Evolutionary conservation across 2,888 invertebrate genomes (phyloP).

Genomic region (Galerucella calmariensis): DNA sequence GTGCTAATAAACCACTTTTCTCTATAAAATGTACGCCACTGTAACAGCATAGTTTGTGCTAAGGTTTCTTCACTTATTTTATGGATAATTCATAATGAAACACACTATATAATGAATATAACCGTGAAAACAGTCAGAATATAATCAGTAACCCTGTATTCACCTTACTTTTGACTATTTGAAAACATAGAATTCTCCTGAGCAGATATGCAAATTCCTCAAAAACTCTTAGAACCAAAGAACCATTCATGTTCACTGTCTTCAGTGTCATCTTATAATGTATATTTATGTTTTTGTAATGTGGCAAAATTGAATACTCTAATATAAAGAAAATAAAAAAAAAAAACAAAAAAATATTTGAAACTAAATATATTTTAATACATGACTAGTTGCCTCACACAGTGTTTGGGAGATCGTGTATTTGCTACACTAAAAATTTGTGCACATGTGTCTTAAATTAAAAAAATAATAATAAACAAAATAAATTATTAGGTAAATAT

Average conservation of each 20-base stretch:
- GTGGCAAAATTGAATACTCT: neutral
- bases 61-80: too few species aligned
- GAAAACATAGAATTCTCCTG: too few species aligned
- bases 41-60: too few species aligned
- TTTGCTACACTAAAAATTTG: conserved; percentile 57
- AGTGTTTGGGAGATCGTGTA: conserved; percentile 62
- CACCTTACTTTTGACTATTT: too few species aligned
- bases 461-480: conserved; percentile 28
- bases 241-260: neutral
- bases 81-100: too few species aligned
- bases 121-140: too few species aligned
- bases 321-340: conserved; percentile 50
- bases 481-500: conserved; percentile 51
- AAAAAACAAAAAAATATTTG: conserved; percentile 57
- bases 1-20: too few species aligned
- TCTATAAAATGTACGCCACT: too few species aligned
- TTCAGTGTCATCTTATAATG: too few species aligned
- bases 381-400: conserved; percentile 67
- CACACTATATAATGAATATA: too few species aligned
- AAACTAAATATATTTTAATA: conserved; percentile 59
- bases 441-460: conserved; percentile 57
- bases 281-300: conserved; percentile 30
- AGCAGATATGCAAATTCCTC: too few species aligned
- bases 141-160: too few species aligned
- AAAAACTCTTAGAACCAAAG: neutral